Evolutionary conservation across 2,113 vertebrate species (phyloP).

Genomic region (Apodemus sylvaticus): DNA sequence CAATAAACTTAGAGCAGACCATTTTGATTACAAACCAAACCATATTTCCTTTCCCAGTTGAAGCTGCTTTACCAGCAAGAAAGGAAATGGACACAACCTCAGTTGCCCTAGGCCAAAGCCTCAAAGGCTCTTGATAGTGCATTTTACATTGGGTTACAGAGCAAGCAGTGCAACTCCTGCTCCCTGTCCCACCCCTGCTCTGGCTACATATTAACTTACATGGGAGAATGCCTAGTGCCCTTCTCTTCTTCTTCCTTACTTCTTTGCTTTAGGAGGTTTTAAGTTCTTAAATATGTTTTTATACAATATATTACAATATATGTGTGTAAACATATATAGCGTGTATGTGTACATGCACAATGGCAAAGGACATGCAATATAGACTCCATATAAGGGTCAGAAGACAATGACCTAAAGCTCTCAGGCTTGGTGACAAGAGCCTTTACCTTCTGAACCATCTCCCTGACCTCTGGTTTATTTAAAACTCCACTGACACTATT

Average conservation of each 20-base stretch:
- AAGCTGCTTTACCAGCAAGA: neutral
- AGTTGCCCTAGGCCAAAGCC: neutral
- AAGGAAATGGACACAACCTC: neutral
- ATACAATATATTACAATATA: neutral
- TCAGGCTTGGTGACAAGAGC: neutral
- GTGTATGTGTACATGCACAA: neutral
- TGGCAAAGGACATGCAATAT: neutral
- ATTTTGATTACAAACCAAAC: neutral
- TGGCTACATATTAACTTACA: constrained; percentile 15
- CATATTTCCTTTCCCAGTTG: neutral
- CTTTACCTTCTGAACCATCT: neutral
- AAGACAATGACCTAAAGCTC: neutral
- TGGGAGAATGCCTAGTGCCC: neutral
- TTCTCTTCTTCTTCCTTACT: neutral
- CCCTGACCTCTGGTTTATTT: neutral
- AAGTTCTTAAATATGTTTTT: neutral
- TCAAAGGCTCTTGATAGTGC: neutral
- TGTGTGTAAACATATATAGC: neutral
- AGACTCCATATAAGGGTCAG: neutral
- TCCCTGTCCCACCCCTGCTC: neutral
- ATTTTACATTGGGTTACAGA: neutral
- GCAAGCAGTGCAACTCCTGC: neutral
- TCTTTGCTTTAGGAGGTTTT: neutral
- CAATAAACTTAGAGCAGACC: neutral
- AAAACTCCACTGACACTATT: neutral